Evolutionary conservation across 2,113 vertebrate genomes (phyloP).

Genomic region (Gobio gobio): DNA sequence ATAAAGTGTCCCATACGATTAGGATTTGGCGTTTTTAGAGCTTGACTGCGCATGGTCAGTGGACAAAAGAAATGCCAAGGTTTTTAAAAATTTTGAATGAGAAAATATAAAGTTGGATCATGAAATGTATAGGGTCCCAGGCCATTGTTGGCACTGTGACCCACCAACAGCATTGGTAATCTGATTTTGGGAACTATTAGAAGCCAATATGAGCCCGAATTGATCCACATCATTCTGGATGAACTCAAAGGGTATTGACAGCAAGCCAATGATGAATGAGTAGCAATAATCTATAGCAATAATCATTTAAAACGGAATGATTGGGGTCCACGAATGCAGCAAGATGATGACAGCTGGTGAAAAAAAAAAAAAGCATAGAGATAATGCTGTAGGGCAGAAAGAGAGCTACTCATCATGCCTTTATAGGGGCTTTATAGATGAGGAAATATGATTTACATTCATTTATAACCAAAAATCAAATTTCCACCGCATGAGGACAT

Average conservation of each 20-base stretch:
- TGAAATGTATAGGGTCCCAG: background rate
- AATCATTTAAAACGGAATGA: conserved; percentile 30
- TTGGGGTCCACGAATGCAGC: conserved; percentile 24
- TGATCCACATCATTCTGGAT: background rate
- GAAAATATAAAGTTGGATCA: background rate
- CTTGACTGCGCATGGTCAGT: background rate
- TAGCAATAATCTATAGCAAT: conserved; percentile 2
- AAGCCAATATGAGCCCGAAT: background rate
- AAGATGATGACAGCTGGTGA: conserved; percentile 5
- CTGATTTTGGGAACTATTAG: background rate
- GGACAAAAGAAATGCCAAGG: background rate
- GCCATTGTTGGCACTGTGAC: background rate
- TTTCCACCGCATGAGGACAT: background rate
- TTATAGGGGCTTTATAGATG: background rate
- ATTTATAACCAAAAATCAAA: background rate
- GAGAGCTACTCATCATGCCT: conserved; percentile 2
- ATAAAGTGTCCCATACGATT: background rate
- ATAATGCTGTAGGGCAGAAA: conserved; percentile 42
- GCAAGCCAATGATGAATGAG: conserved; percentile 12
- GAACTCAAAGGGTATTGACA: background rate
- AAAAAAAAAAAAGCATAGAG: background rate
- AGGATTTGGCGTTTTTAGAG: background rate
- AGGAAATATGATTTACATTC: background rate
- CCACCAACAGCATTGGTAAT: background rate
- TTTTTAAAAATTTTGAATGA: background rate